Percentiles rank a stretch among this genome's conserved stretches.
phyloP scores from a whole-genome alignment of 1,140 invertebrate genomes.

The Drosophila bocqueti region DNA sequence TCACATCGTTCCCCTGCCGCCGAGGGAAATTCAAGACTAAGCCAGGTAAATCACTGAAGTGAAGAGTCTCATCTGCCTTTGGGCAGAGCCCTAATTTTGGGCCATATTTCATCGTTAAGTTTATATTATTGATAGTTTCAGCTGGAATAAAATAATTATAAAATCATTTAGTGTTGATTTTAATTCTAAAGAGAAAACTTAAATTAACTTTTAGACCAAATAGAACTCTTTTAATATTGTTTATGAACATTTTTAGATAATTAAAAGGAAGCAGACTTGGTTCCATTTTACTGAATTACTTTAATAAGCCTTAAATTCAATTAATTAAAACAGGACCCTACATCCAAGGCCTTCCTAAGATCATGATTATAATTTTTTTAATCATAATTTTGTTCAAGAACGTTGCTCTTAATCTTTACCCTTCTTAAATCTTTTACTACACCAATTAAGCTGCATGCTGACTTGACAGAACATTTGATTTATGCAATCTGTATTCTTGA shows the following conservation, averaged over 20 bases:
- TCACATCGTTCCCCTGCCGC: constrained; percentile 1
- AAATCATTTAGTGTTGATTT: background rate
- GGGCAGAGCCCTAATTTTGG: background rate
- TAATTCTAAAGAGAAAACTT: background rate
- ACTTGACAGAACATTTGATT: background rate
- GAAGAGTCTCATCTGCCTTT: background rate
- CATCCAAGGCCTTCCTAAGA: background rate
- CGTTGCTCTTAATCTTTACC: background rate
- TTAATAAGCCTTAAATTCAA: too few species aligned
- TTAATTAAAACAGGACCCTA: too few species aligned
- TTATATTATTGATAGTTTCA: background rate
- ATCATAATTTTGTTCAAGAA: background rate
- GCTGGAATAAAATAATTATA: too few species aligned
- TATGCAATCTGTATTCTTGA: background rate
- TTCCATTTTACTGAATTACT: too few species aligned
- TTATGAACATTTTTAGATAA: background rate
- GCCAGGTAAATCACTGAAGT: constrained; percentile 8
- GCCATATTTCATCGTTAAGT: background rate
- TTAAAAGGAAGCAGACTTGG: too few species aligned
- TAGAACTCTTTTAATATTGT: background rate
- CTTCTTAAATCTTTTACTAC: background rate
- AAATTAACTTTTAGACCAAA: background rate
- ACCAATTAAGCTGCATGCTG: background rate
- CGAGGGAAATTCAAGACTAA: constrained; percentile 25
- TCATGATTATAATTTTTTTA: too few species aligned